These are phyloP conservation scores for Zaprionus capensis DNA, from an alignment of 1,140 invertebrate genomes.

Conservation along the genomic window DNA sequence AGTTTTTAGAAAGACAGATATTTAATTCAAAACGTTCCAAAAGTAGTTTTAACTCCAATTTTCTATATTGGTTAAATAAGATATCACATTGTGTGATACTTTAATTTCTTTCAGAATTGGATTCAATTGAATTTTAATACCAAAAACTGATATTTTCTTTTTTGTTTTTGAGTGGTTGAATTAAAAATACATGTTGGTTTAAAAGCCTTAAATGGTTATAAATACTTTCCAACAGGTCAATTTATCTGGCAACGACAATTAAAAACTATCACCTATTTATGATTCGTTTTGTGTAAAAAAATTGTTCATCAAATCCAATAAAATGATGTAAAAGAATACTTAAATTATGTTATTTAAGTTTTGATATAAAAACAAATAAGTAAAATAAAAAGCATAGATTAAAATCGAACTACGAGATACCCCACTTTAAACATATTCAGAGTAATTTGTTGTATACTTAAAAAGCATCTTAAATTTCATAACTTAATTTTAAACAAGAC, in stretches of 20 bases:
- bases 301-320: not conserved
- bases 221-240: constrained; percentile 40
- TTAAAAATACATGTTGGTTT: constrained; percentile 34
- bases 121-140: constrained; percentile 25
- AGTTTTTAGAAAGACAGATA: constrained; percentile 18
- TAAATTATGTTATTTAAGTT: not conserved
- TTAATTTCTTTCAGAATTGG: constrained; percentile 4
- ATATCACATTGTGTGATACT: constrained; percentile 21
- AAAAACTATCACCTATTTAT: constrained; percentile 27
- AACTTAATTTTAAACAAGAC: not conserved
- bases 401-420: not conserved
- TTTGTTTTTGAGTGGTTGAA: constrained; percentile 14
- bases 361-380: not conserved
- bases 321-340: constrained; percentile 2
- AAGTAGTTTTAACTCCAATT: constrained; percentile 27
- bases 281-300: not conserved
- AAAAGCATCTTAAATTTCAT: not conserved
- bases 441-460: not conserved
- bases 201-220: constrained; percentile 37
- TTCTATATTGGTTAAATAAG: constrained; percentile 22
- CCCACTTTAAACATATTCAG: not conserved
- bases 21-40: constrained; percentile 21
- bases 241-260: constrained; percentile 36
- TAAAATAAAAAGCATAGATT: not conserved
- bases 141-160: constrained; percentile 13